These are phyloP conservation scores for Sus scrofa DNA, from an alignment of 2,113 vertebrate genomes.

Conservation along the genomic window DNA sequence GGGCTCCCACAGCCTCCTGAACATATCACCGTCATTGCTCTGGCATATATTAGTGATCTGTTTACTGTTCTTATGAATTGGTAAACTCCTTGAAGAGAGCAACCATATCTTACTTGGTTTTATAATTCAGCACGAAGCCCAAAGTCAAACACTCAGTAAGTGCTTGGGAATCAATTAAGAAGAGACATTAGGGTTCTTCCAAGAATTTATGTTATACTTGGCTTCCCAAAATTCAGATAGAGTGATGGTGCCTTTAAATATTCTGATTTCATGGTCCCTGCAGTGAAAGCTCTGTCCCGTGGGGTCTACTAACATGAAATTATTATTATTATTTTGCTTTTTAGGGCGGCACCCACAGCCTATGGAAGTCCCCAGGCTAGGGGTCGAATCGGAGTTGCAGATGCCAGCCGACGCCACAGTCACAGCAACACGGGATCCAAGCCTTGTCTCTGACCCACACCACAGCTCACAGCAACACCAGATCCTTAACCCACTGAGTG, in stretches of 20 bases:
- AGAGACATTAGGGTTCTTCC: background rate
- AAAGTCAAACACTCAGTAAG: background rate
- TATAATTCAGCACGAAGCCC: background rate
- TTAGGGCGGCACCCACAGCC: too few relatives aligned
- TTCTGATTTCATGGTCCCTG: conserved; percentile 3
- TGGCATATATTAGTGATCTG: background rate
- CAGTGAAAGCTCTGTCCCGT: background rate
- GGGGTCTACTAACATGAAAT: background rate
- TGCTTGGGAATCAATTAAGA: conserved; percentile 11
- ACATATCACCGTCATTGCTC: background rate
- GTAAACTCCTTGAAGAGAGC: background rate
- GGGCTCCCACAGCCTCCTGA: background rate
- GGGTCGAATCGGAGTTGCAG: too few relatives aligned
- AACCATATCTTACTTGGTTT: conserved; percentile 22
- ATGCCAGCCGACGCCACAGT: too few relatives aligned
- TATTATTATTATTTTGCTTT: too few relatives aligned
- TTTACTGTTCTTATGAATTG: conserved; percentile 37
- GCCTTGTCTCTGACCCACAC: too few relatives aligned
- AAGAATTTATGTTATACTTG: background rate
- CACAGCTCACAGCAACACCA: too few relatives aligned
- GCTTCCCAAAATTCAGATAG: background rate
- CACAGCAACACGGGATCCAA: too few relatives aligned
- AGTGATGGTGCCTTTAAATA: background rate
- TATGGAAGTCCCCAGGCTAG: too few relatives aligned
- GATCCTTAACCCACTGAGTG: too few relatives aligned